Base-by-base conservation (phyloP, 2,888 invertebrate species). In the Aphodius sticticus region DNA sequence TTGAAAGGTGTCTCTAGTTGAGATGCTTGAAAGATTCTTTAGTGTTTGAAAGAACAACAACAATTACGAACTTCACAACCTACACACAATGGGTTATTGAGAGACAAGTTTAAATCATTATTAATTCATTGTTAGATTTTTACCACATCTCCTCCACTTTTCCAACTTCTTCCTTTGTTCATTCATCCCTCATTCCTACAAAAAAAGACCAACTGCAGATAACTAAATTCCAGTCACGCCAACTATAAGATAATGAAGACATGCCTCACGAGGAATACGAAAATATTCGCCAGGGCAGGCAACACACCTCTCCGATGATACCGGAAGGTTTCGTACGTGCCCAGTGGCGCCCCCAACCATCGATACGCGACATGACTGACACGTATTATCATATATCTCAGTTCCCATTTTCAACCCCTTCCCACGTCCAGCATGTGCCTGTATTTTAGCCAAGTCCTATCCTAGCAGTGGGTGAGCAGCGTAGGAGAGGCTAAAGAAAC, bases 321-420 rank as follows among this genome's bases (percentile, higher is more conserved):
- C 35, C 15, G 36, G 74, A 74, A 74, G 37, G 35, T 74, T 6
- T 26, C 36, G 74, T 74, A 37, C 74, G 37, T 74, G 36, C 74
- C 37, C 36, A 9, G 74, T 35, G 36, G 26, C 74, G 26, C 74
- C 74, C 37, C 35, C 74, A 35, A 35, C 26, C 36, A 37, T 74
- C 36, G 74, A 74, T 74, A 74, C 74, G 74, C 16, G 82, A 81
- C 81, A 81, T 83, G 83, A 82, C 82, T 83, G 84, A 83, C 83
- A 81, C 81, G 82, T 82, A 84, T 84, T 84, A 84, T 83, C 83
- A 82, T 84, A 83, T 81, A 82, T 81, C 81, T 78, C 79, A 78
- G 81, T 76, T 81, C 77, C 72, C 79, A 81, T 81, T 81, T 81
- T 79, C 1, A 82, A 81, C 81, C 81, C 81, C 80, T 81, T 76